Percentiles rank a stretch among this genome's conserved stretches.
Conservation (phyloP, 2,797 vertebrate species). For the Catharus ustulatus region DNA sequence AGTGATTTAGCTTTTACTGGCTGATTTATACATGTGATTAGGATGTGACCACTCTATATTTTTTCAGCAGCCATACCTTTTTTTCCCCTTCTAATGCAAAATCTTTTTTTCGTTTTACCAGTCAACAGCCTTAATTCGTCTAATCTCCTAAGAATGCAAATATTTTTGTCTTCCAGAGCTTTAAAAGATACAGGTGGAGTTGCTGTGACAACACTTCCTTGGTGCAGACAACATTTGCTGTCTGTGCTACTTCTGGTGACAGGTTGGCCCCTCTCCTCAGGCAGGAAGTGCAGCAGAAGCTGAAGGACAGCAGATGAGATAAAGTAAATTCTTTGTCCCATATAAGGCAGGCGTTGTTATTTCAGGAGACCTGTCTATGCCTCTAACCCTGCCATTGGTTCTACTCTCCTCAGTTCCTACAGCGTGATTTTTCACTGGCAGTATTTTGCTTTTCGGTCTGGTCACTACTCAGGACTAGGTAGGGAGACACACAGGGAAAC, state of each 20-base stretch:
- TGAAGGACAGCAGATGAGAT: background rate
- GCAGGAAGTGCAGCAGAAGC: background rate
- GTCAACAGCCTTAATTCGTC: background rate
- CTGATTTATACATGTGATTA: background rate
- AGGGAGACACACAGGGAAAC: rapidly evolving
- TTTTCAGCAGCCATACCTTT: background rate
- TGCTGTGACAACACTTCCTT: slow-evolving; percentile 4
- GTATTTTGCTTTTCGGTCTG: background rate
- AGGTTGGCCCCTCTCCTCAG: rapidly evolving
- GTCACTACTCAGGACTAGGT: background rate
- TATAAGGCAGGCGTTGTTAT: background rate
- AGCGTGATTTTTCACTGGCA: background rate
- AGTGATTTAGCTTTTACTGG: background rate
- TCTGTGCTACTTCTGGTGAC: background rate
- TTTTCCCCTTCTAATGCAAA: background rate
- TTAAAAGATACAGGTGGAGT: background rate
- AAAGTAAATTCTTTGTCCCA: background rate
- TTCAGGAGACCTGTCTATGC: background rate
- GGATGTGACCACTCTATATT: background rate
- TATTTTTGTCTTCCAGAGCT: slow-evolving; percentile 6
- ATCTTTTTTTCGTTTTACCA: background rate
- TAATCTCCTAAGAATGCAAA: background rate
- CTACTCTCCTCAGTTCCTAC: background rate
- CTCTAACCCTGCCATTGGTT: background rate
- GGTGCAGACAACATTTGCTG: background rate